Conservation (phyloP, 1,140 invertebrate species). For the Venturia canescens region DNA sequence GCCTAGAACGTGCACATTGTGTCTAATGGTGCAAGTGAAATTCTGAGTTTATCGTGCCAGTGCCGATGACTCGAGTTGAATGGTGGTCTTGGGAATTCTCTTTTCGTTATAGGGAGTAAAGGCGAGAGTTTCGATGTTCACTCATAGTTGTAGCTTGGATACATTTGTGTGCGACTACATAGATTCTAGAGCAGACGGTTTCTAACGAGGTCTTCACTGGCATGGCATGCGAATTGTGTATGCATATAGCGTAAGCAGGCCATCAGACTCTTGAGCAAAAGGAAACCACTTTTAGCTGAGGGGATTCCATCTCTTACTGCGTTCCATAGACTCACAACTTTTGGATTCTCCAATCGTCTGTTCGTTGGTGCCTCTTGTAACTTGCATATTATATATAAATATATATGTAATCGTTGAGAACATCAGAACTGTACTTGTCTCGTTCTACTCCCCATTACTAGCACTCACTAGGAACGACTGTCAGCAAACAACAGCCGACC, state of each 20-base stretch:
- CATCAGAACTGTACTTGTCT: not conserved
- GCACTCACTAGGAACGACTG: conserved; percentile 18
- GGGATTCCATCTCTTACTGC: not conserved
- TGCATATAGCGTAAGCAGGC: too few relatives aligned
- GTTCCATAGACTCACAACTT: not conserved
- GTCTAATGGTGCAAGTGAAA: not conserved
- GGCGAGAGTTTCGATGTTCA: not conserved
- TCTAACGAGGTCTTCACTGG: conserved; percentile 26
- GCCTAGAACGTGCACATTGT: not conserved
- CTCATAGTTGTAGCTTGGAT: not conserved
- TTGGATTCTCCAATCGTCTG: conserved; percentile 6
- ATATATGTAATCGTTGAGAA: not conserved
- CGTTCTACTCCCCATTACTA: not conserved
- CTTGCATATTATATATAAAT: not conserved
- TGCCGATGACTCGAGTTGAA: not conserved
- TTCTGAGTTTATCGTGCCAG: not conserved
- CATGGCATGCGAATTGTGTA: not conserved
- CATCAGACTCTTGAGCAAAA: not conserved
- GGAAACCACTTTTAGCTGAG: conserved; percentile 1
- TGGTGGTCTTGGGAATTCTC: not conserved
- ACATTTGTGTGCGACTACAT: conserved; percentile 30
- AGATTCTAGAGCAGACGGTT: not conserved
- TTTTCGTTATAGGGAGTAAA: not conserved
- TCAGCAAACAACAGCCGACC: conserved; percentile 36
- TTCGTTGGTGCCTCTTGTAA: not conserved